Evolutionary conservation across 2,888 invertebrate species (phyloP).

Genomic region (Thumatha senex): DNA sequence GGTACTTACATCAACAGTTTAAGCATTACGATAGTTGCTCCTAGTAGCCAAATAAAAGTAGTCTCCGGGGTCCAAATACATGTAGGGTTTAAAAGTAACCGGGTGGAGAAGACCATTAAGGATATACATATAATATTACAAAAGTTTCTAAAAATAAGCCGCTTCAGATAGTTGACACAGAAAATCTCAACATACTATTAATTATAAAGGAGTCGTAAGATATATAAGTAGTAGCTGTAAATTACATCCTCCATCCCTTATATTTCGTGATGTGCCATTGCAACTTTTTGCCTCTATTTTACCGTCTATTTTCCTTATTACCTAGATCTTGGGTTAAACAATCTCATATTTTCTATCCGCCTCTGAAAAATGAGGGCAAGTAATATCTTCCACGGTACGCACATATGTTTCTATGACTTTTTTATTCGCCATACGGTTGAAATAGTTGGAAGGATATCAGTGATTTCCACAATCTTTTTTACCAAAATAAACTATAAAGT

Average conservation of each 20-base stretch:
- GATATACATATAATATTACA: too few species aligned
- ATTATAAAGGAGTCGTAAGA: slow-evolving; percentile 1
- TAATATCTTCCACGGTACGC: background rate
- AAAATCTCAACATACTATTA: background rate
- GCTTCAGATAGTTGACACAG: background rate
- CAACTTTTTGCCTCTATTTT: slow-evolving; percentile 17
- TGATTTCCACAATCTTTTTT: background rate
- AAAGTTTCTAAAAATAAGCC: background rate
- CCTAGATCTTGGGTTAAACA: slow-evolving; percentile 14
- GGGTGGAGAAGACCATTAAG: too few species aligned
- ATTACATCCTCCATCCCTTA: background rate
- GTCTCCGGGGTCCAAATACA: too few species aligned
- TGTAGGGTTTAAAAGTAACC: too few species aligned
- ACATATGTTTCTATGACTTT: slow-evolving; percentile 3
- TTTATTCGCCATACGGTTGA: background rate
- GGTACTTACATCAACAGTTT: too few species aligned
- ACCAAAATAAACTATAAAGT: too few species aligned
- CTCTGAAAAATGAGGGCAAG: slow-evolving; percentile 2
- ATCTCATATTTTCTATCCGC: slow-evolving; percentile 14
- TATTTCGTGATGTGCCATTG: slow-evolving; percentile 18
- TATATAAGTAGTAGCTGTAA: slow-evolving; percentile 1
- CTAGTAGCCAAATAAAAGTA: too few species aligned
- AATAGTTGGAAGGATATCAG: background rate
- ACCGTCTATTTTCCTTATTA: slow-evolving; percentile 24
- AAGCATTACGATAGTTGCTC: too few species aligned